phyloP scores from a whole-genome alignment of 1,140 invertebrate species.

The Meloidogyne floridensis region DNA sequence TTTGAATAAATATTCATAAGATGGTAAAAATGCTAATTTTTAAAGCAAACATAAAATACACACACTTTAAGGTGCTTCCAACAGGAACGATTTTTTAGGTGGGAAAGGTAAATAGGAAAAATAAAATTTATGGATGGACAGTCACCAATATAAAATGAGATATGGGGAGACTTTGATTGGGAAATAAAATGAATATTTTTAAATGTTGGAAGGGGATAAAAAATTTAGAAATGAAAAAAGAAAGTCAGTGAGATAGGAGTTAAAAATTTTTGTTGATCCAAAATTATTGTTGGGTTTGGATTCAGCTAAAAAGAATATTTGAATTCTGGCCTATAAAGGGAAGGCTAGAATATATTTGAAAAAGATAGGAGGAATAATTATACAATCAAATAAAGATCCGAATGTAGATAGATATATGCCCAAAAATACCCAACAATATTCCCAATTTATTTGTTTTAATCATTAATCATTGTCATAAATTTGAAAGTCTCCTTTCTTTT shows the following conservation, averaged over 20 bases:
- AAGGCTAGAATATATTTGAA: too few species aligned
- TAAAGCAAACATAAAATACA: background rate
- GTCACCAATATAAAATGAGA: background rate
- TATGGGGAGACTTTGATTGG: background rate
- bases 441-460: too few species aligned
- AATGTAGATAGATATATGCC: background rate
- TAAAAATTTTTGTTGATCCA: too few species aligned
- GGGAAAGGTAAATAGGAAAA: background rate
- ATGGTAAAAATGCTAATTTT: slow-evolving; percentile 5
- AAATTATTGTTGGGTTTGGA: too few species aligned
- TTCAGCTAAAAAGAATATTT: too few species aligned
- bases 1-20: background rate
- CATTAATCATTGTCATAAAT: background rate
- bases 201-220: background rate
- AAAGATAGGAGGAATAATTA: too few species aligned
- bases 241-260: background rate
- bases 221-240: background rate
- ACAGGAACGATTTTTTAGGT: background rate
- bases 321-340: too few species aligned
- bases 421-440: too few species aligned
- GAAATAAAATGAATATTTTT: background rate
- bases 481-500: background rate
- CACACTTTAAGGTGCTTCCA: background rate
- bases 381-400: background rate
- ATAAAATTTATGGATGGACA: slow-evolving; percentile 1